Conservation (phyloP, 2,113 vertebrate species). For the Elephantulus edwardii region DNA sequence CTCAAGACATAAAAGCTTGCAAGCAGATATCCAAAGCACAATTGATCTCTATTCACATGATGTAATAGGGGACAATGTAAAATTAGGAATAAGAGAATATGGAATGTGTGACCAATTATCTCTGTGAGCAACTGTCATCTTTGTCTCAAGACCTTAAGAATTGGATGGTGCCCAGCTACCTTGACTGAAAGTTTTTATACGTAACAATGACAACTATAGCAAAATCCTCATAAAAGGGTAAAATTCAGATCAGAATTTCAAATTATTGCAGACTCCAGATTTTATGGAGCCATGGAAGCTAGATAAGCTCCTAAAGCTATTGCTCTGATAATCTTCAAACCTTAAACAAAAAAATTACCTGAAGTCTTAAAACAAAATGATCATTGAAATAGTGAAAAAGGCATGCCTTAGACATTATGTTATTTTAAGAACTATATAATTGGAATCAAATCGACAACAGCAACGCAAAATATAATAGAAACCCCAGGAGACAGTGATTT, state of each 20-base stretch:
- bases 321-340: neutral
- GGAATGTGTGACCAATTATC: neutral
- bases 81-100: neutral
- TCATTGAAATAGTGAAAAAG: neutral
- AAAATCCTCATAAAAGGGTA: neutral
- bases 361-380: neutral
- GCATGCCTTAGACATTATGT: neutral
- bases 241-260: neutral
- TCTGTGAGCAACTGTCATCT: neutral
- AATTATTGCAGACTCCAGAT: neutral
- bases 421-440: neutral
- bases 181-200: neutral
- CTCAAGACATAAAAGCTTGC: neutral
- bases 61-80: neutral
- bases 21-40: neutral
- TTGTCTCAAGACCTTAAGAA: neutral
- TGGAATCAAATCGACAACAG: neutral
- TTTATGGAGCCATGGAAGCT: neutral
- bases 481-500: neutral
- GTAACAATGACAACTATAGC: neutral
- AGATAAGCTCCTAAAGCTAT: neutral
- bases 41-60: neutral
- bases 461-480: neutral
- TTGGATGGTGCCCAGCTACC: neutral
- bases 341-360: neutral